Evolutionary conservation across 2,797 vertebrate species (phyloP).

Genomic region (Crocidura indochinensis): DNA sequence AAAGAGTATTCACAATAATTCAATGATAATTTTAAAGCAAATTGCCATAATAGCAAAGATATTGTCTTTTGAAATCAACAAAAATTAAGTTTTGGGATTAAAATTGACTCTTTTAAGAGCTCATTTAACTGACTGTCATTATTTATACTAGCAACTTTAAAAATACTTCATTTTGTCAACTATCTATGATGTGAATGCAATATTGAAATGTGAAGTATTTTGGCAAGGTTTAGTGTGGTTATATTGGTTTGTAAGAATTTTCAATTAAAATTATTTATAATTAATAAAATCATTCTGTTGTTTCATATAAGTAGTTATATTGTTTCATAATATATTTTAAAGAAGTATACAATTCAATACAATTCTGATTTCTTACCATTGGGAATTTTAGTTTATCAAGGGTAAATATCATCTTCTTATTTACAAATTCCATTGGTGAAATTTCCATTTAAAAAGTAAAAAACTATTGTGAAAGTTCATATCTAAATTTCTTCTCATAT

Average conservation of each 20-base stretch:
- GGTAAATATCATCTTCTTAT: no score
- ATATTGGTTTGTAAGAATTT: not conserved
- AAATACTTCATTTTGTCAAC: not conserved
- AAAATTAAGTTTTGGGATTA: not conserved
- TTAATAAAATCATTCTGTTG: not conserved
- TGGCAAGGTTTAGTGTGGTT: not conserved
- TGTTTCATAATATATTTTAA: not conserved
- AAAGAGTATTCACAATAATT: not conserved
- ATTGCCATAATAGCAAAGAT: not conserved
- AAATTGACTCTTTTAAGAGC: not conserved
- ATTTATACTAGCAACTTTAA: constrained; percentile 17
- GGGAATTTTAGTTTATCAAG: not conserved
- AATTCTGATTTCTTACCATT: not conserved
- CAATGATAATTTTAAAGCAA: constrained; percentile 6
- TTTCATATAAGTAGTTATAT: not conserved
- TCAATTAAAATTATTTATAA: not conserved
- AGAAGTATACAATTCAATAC: not conserved
- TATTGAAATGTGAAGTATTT: not conserved
- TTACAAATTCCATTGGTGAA: no score
- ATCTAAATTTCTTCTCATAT: no score
- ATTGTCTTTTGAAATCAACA: no score
- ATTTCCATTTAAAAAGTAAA: no score
- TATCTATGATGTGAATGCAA: not conserved
- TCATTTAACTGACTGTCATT: not conserved
- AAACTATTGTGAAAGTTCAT: no score